phyloP scores from a whole-genome alignment of 92 coral and sea anemone genomes.

The Pocillopora grandis region DNA sequence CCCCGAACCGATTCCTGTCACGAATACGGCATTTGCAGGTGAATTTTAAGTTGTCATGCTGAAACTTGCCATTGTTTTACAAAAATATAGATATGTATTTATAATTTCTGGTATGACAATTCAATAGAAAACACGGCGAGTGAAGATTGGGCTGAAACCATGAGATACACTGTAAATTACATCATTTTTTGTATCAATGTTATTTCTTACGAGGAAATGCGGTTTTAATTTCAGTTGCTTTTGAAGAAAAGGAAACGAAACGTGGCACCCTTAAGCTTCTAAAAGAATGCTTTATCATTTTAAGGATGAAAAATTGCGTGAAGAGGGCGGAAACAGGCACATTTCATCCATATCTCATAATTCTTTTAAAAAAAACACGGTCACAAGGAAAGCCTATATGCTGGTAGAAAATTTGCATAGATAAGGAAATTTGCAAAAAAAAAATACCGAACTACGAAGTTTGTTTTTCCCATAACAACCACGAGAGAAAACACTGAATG shows the following conservation, averaged over 20 bases:
- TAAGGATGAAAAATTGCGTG: slow-evolving; percentile 31
- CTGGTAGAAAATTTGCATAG: slow-evolving; percentile 70
- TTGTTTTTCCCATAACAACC: slow-evolving; percentile 52
- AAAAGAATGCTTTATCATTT: slow-evolving; percentile 8
- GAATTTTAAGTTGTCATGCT: slow-evolving; percentile 33
- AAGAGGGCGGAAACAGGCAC: slow-evolving; percentile 64
- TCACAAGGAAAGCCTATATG: slow-evolving; percentile 25
- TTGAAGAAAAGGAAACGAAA: background rate
- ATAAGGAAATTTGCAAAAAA: slow-evolving; percentile 50
- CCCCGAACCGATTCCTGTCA: slow-evolving; percentile 47
- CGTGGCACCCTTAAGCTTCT: background rate
- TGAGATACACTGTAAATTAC: slow-evolving; percentile 9
- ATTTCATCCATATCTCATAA: slow-evolving; percentile 38
- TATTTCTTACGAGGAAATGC: background rate
- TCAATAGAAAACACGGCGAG: slow-evolving; percentile 6
- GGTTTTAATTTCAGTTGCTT: background rate
- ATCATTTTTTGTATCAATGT: slow-evolving; percentile 1
- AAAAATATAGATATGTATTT: background rate
- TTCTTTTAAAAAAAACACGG: slow-evolving; percentile 19
- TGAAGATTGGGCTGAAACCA: background rate
- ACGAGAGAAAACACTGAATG: slow-evolving; percentile 25
- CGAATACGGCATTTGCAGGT: slow-evolving; percentile 30
- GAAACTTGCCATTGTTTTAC: slow-evolving; percentile 8
- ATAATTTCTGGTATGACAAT: slow-evolving; percentile 46
- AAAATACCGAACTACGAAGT: slow-evolving; percentile 21